Percentiles rank a stretch among this genome's conserved stretches.
phyloP scores from a whole-genome alignment of 1,140 invertebrate species.

The Drosophila kikkawai region DNA sequence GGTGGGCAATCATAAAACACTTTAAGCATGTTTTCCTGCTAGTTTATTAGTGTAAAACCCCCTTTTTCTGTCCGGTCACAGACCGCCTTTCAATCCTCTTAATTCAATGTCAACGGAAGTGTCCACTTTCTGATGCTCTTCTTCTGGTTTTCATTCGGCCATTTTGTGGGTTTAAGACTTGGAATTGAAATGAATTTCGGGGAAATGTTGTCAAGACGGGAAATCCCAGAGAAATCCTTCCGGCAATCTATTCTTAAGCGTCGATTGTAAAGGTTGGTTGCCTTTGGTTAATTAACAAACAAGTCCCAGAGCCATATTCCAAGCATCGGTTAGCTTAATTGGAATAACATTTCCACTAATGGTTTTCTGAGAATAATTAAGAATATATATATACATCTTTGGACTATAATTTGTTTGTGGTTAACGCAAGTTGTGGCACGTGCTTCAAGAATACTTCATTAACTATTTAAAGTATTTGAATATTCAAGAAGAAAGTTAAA shows the following conservation, averaged over 20 bases:
- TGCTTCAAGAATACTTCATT: background rate
- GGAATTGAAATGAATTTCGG: constrained; percentile 16
- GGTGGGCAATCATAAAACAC: constrained; percentile 80
- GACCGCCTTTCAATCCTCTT: constrained; percentile 54
- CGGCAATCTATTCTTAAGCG: constrained; percentile 27
- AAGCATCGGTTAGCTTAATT: constrained; percentile 16
- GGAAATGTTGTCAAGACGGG: constrained; percentile 21
- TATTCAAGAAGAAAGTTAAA: background rate
- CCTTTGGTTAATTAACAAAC: constrained; percentile 34
- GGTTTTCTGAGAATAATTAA: constrained; percentile 22
- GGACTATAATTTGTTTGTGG: background rate
- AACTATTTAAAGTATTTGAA: background rate
- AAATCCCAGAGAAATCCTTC: constrained; percentile 18
- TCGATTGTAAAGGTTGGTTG: constrained; percentile 1
- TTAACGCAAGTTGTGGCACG: background rate
- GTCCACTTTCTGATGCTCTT: constrained; percentile 67
- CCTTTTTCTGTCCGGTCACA: constrained; percentile 22
- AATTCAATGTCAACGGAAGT: constrained; percentile 76
- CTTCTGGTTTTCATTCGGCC: background rate
- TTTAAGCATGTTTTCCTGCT: constrained; percentile 81
- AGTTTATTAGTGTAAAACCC: constrained; percentile 79
- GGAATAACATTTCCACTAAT: constrained; percentile 20
- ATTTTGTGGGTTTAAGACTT: constrained; percentile 6
- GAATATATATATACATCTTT: background rate
- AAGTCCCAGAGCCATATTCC: constrained; percentile 24